Percentiles rank a stretch among this genome's conserved stretches.
phyloP scores from a whole-genome alignment of 1,140 invertebrate species.

The Pseudomyrmex dendroicus region DNA sequence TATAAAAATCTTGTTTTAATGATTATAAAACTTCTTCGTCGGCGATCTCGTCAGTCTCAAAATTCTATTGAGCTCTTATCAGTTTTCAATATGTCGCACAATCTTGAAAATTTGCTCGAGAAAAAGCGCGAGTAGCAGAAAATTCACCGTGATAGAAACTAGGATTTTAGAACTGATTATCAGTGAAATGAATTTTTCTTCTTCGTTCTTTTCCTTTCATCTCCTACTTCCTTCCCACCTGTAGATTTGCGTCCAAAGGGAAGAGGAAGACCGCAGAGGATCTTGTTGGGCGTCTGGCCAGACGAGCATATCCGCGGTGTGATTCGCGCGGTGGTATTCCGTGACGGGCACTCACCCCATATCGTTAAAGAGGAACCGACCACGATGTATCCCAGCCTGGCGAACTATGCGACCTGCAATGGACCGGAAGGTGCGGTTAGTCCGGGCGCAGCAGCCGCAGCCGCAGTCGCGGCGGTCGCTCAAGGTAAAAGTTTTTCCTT shows the following conservation, averaged over 20 bases:
- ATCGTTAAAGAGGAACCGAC: slow-evolving; percentile 91
- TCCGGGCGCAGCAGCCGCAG: slow-evolving; percentile 88
- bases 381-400: slow-evolving; percentile 83
- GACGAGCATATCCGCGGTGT: slow-evolving; percentile 96
- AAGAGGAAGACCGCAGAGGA: slow-evolving; percentile 94
- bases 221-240: neutral
- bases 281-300: slow-evolving; percentile 95
- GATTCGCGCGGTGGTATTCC: slow-evolving; percentile 95
- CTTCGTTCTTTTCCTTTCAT: neutral
- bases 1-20: neutral
- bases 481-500: slow-evolving; percentile 82
- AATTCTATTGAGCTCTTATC: neutral
- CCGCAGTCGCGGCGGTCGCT: slow-evolving; percentile 90
- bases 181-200: slow-evolving; percentile 23
- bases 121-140: slow-evolving; percentile 20
- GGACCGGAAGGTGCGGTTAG: slow-evolving; percentile 88
- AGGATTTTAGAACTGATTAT: neutral
- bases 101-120: neutral
- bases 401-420: slow-evolving; percentile 87
- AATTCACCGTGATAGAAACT: neutral
- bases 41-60: neutral
- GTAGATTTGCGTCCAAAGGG: slow-evolving; percentile 95
- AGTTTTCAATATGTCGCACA: neutral
- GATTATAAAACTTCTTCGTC: neutral
- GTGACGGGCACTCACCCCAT: slow-evolving; percentile 90